Evolutionary conservation across 2,113 vertebrate species (phyloP).

Genomic region (Gobio gobio): DNA sequence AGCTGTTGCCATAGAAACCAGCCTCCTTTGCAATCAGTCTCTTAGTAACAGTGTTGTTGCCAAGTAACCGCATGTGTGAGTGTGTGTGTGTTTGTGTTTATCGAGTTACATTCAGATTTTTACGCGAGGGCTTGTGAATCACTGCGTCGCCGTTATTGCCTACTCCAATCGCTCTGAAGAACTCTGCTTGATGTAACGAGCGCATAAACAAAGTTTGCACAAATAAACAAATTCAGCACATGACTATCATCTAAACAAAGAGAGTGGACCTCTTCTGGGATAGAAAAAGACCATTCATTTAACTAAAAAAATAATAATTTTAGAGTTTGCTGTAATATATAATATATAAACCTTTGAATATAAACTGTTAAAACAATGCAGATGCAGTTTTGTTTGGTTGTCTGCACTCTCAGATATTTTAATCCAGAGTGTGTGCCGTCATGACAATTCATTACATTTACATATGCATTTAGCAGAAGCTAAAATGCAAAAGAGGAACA

Average conservation of each 20-base stretch:
- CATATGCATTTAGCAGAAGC: too few species aligned
- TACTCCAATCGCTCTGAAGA: not conserved
- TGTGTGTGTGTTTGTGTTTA: constrained; percentile 45
- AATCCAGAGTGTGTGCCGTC: too few species aligned
- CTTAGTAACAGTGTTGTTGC: constrained; percentile 68
- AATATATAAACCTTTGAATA: constrained; percentile 1
- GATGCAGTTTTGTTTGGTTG: not conserved
- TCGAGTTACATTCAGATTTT: constrained; percentile 51
- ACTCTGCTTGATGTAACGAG: not conserved
- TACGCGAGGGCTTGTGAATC: constrained; percentile 31
- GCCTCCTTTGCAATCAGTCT: constrained; percentile 64
- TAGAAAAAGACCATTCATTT: not conserved
- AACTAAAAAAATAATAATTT: not conserved
- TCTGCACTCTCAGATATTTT: too few species aligned
- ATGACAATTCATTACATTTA: too few species aligned
- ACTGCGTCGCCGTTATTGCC: constrained; percentile 23
- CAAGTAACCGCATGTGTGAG: constrained; percentile 58
- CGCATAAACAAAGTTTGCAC: not conserved
- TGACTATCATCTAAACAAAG: not conserved
- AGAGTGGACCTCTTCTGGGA: not conserved
- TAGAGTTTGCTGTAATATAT: not conserved
- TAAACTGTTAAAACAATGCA: constrained; percentile 13
- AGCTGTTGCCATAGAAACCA: constrained; percentile 63
- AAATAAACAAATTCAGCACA: not conserved
- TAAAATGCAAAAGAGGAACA: too few species aligned